Base-by-base conservation (phyloP, 2,888 invertebrate genomes). In the Pristionchus maxplancki region DNA sequence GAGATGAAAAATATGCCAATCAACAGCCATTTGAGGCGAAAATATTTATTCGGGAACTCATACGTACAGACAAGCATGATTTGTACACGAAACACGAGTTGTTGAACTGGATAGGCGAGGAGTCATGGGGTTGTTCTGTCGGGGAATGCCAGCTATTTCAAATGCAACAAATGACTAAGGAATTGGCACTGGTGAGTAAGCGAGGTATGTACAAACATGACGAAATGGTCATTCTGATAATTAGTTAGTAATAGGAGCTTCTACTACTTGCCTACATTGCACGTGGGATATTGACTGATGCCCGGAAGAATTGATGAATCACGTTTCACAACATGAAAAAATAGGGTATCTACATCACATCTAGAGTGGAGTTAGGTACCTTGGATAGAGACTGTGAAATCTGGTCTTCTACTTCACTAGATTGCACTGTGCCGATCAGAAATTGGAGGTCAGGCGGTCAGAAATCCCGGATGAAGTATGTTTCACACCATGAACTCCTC, bases 61-160 rank as follows among this genome's bases (percentile, higher is more conserved):
- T 40, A 37, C 8, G n/a, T n/a, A 44, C 78, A 48, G 78, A 28
- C 78, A 78, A 44, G 24, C 67, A 34, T 6, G 48, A 78, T 78
- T 78, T 78, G 44, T 78, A 78, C 78, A 78, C 44, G 78, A 78
- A 44, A 48, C 17, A n/a, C 44, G 78, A 5, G 13, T n/a, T n/a
- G n/a, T 78, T 78, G 78, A 78, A 78, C 78, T 78, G 78, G 78
- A 48, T 78, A 78, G 24, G 40, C n/a, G 24, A 11, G n/a, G 37
- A 24, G 78, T 78, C 78, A 78, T 44, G 78, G 37, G 71, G 37
- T 71, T 20, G 6, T 9, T 28, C 34, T 31, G 67, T 34, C 31
- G 34, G 34, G 34, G 34, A 64, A 64, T 74, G 40, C 24, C 37
- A 17, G 1, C 17, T 20, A 50, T 50, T 15, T 74, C 24, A 24